Percentiles rank a stretch among this genome's conserved stretches.
Conservation (phyloP, 2,888 invertebrate genomes). For the Hydriomena furcata region DNA sequence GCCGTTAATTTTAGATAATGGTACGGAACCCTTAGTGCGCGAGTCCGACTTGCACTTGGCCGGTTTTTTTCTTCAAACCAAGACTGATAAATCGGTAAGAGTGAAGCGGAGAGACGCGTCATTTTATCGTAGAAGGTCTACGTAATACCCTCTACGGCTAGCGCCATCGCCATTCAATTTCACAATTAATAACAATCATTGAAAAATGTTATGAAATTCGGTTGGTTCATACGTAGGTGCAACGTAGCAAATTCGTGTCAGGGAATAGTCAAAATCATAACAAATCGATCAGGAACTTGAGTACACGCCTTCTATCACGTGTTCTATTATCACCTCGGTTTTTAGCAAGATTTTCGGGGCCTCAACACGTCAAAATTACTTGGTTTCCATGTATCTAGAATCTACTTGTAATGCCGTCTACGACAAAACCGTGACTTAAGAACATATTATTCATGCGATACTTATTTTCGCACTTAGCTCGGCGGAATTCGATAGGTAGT, state of each 20-base stretch:
- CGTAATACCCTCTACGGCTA: not conserved
- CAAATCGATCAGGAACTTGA: constrained; percentile 2
- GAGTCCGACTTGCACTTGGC: too few species aligned
- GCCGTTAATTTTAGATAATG: too few species aligned
- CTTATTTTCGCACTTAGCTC: not conserved
- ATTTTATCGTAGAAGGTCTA: constrained; percentile 6
- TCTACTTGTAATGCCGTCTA: not conserved
- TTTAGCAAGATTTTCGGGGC: constrained; percentile 8
- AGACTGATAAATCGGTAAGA: not conserved
- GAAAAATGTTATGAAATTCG: constrained; percentile 10
- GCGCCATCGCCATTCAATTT: not conserved
- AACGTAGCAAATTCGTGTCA: not conserved
- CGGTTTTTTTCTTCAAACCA: too few species aligned
- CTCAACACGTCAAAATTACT: not conserved
- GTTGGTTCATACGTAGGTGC: not conserved
- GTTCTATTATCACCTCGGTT: constrained; percentile 11
- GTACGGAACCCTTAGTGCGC: too few species aligned
- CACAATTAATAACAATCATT: not conserved
- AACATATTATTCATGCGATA: not conserved
- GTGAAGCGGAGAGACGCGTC: not conserved
- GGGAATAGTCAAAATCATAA: constrained; percentile 5
- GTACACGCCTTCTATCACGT: constrained; percentile 8
- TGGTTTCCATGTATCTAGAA: constrained; percentile 9
- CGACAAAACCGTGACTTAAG: not conserved
- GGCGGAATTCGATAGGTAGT: too few species aligned